Evolutionary conservation across 2,888 invertebrate species (phyloP).

Genomic region (Pollenia amentaria): DNA sequence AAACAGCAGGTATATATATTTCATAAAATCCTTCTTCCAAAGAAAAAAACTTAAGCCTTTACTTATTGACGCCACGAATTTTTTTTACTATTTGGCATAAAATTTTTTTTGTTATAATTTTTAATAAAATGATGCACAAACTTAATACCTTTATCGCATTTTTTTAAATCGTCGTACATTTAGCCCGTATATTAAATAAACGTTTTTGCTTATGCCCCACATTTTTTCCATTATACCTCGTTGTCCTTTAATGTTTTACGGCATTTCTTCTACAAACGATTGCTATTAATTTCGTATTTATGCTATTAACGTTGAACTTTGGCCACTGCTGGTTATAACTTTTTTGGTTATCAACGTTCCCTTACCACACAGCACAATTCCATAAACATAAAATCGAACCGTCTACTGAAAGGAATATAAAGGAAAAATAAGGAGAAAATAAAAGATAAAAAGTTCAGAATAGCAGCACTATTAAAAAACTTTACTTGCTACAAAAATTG

Average conservation of each 20-base stretch:
- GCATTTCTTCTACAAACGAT: constrained; percentile 22
- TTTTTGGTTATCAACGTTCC: constrained; percentile 45
- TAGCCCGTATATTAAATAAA: constrained; percentile 1
- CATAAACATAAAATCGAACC: constrained; percentile 10
- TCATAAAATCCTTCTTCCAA: constrained; percentile 30
- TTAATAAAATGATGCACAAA: constrained; percentile 35
- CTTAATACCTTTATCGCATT: constrained; percentile 48
- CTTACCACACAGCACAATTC: neutral
- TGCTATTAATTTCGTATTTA: constrained; percentile 71
- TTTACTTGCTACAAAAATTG: constrained; percentile 47
- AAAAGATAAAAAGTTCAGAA: neutral
- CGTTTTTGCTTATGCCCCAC: neutral
- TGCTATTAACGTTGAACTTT: constrained; percentile 70
- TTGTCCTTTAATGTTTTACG: constrained; percentile 14
- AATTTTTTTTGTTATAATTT: neutral
- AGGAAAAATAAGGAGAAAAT: neutral
- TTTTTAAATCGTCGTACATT: constrained; percentile 36
- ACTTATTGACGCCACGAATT: constrained; percentile 51
- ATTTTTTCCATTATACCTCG: neutral
- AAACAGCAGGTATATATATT: constrained; percentile 50
- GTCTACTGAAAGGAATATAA: constrained; percentile 14
- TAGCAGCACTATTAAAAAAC: constrained; percentile 36
- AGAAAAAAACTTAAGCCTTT: constrained; percentile 52
- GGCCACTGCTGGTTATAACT: constrained; percentile 45
- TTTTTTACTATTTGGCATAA: constrained; percentile 36